Base-by-base conservation (phyloP, 2,888 invertebrate genomes). In the Amiota minor region DNA sequence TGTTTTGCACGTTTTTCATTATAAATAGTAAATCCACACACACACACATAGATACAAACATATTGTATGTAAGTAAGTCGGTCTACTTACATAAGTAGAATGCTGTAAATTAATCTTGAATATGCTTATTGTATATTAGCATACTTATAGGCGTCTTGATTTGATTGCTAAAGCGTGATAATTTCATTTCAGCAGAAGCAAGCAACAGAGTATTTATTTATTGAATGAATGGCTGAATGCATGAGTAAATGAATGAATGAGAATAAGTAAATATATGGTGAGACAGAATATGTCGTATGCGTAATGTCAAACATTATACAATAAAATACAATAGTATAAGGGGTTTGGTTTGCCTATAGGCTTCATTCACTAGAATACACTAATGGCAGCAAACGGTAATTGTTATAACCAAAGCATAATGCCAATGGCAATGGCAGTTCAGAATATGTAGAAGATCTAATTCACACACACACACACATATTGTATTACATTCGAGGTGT, bases 21-120 rank as follows among this genome's bases (percentile, higher is more conserved):
- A 9, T 20, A 20, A 16, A 59, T 20, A 3, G 11, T 12, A 59
- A 9, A 18, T 18, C 9, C 59, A 10, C 18, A 59, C 4, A 18
- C 14, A 59, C 3, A 59, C 59, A 50, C 53, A 50, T n/a, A 67
- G 73, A 72, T 76, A 79, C 84, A 84, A 85, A 83, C 83, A 86
- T 79, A 72, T 47, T 6, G 6, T 23, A 12, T 53, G n/a, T n/a
- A 10, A 11, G 12, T 16, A 53, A 11, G 35, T 35, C 71, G 9
- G 20, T 11, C 23, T 14, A 14, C 55, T 55, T 18, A 14, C 12
- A 62, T 62, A n/a, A n/a, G n/a, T n/a, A 35, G 35, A 23, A 20
- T 23, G 2, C 1, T 59, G 16, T 62, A 23, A 23, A 45, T 45
- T 45, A 35, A 35, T 23, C 20, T 55, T 12, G 35, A 23, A 20